Base-by-base conservation (phyloP, 2,113 vertebrate species). In the Eulacestoma nigropectus region DNA sequence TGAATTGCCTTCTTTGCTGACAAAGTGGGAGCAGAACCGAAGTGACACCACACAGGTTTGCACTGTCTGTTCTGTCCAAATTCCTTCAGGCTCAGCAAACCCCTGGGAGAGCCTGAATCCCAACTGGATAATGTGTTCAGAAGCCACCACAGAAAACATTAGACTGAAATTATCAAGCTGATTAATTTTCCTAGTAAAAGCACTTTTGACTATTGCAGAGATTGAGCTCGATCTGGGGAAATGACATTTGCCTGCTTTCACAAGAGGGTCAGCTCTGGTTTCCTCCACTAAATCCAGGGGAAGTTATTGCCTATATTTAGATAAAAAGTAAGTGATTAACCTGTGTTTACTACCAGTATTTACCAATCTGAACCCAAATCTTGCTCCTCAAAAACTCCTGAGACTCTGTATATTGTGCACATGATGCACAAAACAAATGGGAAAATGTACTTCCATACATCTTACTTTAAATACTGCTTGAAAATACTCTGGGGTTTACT, bases 311-410 rank as follows among this genome's bases (percentile, higher is more conserved):
- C 65, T 35, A 26, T 32, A 55, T 4, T 17, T 26, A 59, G 6
- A 8, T 49, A n/a, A 86, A 59, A 3, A 42, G 1, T 7, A 22
- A 57, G 6, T 22, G 4, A 55, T 56, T 79, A 47, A 44, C 25
- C 27, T 73, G 23, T 53, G 16, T 4, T 52, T 84, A 25, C 60
- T 59, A 27, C 19, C 9, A 27, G 47, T 16, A 8, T 88, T 65
- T 68, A 64, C 64, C 60, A 83, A 46, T 39, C 7, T 59, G 29
- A 74, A 19, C 19, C 4, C 8, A 77, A 63, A 47, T 64, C 7
- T 18, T 62, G 3, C 22, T 60, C n/a, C 0, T 1, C 14, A 25
- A 32, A 50, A 56, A 0, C 4, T 5, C 4, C 12, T 8, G 2
- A 14, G 19, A 19, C 16, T 52, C 4, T 1, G 0, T 49, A 26